Evolutionary conservation across 2,888 invertebrate genomes (phyloP).

Genomic region (Adela reaumurella): DNA sequence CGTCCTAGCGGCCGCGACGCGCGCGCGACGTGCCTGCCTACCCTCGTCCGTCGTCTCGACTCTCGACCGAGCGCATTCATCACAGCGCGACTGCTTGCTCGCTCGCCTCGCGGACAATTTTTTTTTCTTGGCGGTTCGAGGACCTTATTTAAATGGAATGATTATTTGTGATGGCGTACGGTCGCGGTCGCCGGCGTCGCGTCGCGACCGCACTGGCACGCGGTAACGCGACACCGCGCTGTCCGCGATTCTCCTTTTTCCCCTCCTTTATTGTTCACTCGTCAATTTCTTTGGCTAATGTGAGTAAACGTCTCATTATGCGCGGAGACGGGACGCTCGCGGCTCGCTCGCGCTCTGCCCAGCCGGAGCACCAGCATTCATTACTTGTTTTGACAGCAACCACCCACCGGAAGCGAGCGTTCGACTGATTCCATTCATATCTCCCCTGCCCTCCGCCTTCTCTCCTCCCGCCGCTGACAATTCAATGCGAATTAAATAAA

Average conservation of each 20-base stretch:
- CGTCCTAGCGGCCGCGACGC: conserved; percentile 26
- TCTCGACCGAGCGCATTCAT: background rate
- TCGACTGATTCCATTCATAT: no score
- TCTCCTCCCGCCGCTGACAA: no score
- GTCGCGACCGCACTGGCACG: conserved; percentile 29
- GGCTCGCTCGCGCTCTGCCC: no score
- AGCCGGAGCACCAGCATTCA: conserved; percentile 24
- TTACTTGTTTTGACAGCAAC: conserved; percentile 56
- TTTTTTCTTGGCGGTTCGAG: background rate
- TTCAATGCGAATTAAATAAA: no score
- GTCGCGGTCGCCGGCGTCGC: no score
- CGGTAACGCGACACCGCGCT: conserved; percentile 57
- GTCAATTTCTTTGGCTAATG: conserved; percentile 58
- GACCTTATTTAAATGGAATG: conserved; percentile 46
- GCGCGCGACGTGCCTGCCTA: background rate
- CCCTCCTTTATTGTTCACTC: conserved; percentile 52
- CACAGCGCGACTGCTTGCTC: background rate
- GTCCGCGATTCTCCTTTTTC: conserved; percentile 48
- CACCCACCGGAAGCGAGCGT: conserved; percentile 54
- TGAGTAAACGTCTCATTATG: conserved; percentile 58
- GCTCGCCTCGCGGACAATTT: background rate
- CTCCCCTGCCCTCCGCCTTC: no score
- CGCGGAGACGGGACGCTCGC: conserved; percentile 30
- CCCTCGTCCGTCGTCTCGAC: background rate
- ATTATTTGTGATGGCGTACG: conserved; percentile 39